Percentiles rank a stretch among this genome's conserved stretches.
These are phyloP conservation scores for Scaptomyza graminum DNA, from an alignment of 1,140 invertebrate species.

Conservation along the genomic window DNA sequence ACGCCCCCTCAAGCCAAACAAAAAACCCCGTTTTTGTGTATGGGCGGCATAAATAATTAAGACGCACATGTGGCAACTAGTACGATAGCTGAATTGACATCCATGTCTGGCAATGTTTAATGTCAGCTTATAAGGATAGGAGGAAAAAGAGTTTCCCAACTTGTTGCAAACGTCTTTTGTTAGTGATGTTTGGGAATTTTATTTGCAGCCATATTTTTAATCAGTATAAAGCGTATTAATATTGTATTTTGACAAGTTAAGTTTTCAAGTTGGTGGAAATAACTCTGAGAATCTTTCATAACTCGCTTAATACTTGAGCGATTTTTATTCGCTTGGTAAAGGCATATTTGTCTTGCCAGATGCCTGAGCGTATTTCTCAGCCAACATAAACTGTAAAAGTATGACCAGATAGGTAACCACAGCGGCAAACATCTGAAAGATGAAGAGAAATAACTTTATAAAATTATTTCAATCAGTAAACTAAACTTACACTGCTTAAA, in stretches of 20 bases:
- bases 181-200: neutral
- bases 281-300: neutral
- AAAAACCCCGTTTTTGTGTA: conserved; percentile 11
- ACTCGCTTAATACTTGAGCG: neutral
- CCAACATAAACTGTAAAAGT: conserved; percentile 80
- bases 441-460: neutral
- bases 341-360: neutral
- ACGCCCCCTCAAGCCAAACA: neutral
- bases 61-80: conserved; percentile 31
- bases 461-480: no score
- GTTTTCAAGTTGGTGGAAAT: neutral
- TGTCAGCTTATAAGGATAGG: neutral
- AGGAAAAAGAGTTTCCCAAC: neutral
- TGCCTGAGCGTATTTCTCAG: conserved; percentile 46
- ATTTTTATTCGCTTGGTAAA: neutral
- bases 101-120: neutral
- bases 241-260: neutral
- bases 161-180: conserved; percentile 1
- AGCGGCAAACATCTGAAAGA: conserved; percentile 72
- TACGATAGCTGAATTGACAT: conserved; percentile 25
- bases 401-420: conserved; percentile 79
- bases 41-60: conserved; percentile 76
- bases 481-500: conserved; percentile 65
- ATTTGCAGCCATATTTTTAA: neutral
- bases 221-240: neutral